Conservation (phyloP, 2,888 invertebrate genomes). For the Acanthopleura granulata region DNA sequence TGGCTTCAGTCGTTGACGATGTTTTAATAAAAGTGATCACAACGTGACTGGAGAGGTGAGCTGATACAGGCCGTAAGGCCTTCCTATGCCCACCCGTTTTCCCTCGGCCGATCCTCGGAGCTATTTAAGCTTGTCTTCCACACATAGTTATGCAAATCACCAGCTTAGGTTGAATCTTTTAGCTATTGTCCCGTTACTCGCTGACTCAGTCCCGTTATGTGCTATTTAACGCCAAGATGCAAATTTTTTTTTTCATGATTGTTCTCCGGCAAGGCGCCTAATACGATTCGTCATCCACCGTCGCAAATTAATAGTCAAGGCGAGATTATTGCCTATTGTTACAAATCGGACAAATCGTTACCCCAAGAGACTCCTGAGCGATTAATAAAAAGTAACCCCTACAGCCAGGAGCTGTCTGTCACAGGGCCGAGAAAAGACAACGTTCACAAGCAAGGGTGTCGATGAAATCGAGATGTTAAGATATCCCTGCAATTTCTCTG, state of each 20-base stretch:
- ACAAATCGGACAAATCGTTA: not conserved
- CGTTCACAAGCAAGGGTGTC: conserved; percentile 1
- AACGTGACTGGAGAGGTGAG: too few relatives aligned
- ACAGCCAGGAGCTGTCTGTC: not conserved
- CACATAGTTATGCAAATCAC: too few relatives aligned
- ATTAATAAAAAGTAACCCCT: not conserved
- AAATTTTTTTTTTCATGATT: not conserved
- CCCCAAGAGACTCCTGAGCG: not conserved
- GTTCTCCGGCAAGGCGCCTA: not conserved
- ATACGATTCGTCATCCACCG: not conserved
- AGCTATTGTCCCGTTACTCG: not conserved
- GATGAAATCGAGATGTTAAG: conserved; percentile 13
- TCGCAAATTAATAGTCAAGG: not conserved
- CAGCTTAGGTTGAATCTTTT: not conserved
- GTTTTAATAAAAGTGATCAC: too few relatives aligned
- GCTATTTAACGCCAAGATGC: not conserved
- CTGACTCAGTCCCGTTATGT: not conserved
- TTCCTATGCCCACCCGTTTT: too few relatives aligned
- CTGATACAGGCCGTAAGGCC: too few relatives aligned
- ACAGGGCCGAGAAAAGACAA: not conserved
- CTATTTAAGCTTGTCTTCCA: too few relatives aligned
- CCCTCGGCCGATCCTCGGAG: too few relatives aligned
- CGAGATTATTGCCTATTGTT: conserved; percentile 8
- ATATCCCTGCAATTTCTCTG: conserved; percentile 3
- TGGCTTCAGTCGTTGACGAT: too few relatives aligned